These are phyloP conservation scores for Vidua chalybeata DNA, from an alignment of 2,113 vertebrate species.

Conservation along the genomic window DNA sequence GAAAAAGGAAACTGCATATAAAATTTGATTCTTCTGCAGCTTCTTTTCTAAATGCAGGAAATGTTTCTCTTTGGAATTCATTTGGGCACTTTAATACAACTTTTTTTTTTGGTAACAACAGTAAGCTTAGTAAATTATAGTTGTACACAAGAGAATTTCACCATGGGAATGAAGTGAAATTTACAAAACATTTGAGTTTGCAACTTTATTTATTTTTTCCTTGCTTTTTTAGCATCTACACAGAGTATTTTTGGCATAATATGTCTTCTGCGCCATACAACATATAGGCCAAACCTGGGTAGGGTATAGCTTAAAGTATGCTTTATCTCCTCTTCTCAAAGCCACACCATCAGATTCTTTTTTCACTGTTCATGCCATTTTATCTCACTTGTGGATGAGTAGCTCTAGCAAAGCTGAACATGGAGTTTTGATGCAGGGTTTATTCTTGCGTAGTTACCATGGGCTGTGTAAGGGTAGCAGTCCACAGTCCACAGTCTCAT, in stretches of 20 bases:
- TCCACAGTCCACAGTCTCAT: not conserved
- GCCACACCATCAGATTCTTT: not conserved
- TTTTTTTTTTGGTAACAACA: not conserved
- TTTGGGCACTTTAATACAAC: not conserved
- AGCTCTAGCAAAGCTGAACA: not conserved
- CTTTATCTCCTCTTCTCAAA: not conserved
- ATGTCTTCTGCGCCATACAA: not conserved
- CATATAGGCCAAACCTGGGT: not conserved
- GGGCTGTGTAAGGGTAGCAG: not conserved
- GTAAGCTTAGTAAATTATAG: not conserved
- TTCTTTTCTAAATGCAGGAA: conserved; percentile 40
- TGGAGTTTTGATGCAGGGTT: not conserved
- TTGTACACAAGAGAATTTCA: conserved; percentile 13
- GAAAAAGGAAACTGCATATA: conserved; percentile 66
- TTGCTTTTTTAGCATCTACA: not conserved
- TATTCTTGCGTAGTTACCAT: not conserved
- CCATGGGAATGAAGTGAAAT: conserved; percentile 1
- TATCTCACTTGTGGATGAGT: not conserved
- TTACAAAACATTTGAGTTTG: not conserved
- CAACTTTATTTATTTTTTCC: not conserved
- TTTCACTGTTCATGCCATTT: not conserved
- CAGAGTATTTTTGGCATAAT: not conserved
- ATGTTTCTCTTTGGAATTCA: not conserved
- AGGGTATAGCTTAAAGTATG: not conserved
- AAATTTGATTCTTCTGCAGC: conserved; percentile 49